Evolutionary conservation across 92 coral and sea anemone species (phyloP).

Genomic region (Palythoa grandis): DNA sequence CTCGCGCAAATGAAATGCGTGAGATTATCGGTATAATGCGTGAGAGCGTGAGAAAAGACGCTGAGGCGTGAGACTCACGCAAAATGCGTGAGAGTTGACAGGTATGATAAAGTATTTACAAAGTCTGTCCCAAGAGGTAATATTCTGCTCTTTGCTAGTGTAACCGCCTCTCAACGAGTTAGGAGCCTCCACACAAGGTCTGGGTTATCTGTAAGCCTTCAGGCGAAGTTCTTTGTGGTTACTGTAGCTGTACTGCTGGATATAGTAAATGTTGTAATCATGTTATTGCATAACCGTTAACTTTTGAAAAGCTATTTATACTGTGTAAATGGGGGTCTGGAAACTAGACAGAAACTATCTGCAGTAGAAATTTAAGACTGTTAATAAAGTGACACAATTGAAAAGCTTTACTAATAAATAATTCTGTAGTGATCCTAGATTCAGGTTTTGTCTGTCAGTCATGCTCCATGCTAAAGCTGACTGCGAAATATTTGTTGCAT

Average conservation of each 20-base stretch:
- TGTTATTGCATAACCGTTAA: slow-evolving; percentile 61
- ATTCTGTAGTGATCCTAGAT: slow-evolving; percentile 34
- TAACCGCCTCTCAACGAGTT: slow-evolving; percentile 43
- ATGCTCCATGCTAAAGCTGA: slow-evolving; percentile 46
- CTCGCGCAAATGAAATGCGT: too few relatives aligned
- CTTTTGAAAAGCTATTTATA: too few relatives aligned
- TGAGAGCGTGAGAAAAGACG: too few relatives aligned
- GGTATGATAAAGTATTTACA: not conserved
- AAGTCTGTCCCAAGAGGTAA: slow-evolving; percentile 8
- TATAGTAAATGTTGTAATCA: slow-evolving; percentile 59
- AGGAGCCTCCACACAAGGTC: slow-evolving; percentile 53
- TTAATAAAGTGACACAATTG: too few relatives aligned
- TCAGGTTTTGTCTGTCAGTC: slow-evolving; percentile 51
- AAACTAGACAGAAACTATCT: too few relatives aligned
- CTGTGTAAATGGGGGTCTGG: too few relatives aligned
- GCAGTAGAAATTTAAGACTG: too few relatives aligned
- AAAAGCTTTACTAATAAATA: too few relatives aligned
- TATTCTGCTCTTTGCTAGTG: slow-evolving; percentile 20
- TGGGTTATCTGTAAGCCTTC: slow-evolving; percentile 59
- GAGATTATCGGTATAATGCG: too few relatives aligned
- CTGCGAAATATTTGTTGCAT: slow-evolving; percentile 2
- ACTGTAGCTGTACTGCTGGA: slow-evolving; percentile 63
- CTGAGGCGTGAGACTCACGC: too few relatives aligned
- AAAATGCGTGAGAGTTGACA: too few relatives aligned
- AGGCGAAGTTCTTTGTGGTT: slow-evolving; percentile 57